Base-by-base conservation (phyloP, 2,113 vertebrate species). In the Athene noctua region DNA sequence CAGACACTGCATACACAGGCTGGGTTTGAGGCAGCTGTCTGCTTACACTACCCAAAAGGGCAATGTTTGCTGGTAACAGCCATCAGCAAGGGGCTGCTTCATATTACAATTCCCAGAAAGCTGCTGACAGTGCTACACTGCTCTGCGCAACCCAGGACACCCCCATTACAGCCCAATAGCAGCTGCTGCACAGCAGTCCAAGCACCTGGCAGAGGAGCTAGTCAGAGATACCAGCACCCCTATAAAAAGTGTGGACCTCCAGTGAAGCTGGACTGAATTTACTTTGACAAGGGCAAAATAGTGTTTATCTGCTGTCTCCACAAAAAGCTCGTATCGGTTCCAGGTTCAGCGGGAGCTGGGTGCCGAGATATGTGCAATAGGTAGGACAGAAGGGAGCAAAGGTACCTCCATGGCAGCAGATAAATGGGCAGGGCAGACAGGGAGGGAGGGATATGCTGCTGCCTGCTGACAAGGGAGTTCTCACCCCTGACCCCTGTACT, bases 401-500 rank as follows among this genome's bases (percentile, higher is more conserved):
- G 93, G 90, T 93, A 29, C 66, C n/a, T 79, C 32, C 30, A 19
- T n/a, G 42, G 58, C 49, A 59, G 73, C 11, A 13, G 52, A 49
- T 57, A 81, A 79, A 8, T 36, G 2, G 20, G 22, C 59, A 71
- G 72, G 61, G 73, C 3, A 9, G 68, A 75, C 67, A 86, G 93
- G 87, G 70, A 84, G 49, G 25, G 70, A 84, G 52, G 25, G 82
- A 66, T 40, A 40, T 3, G 13, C 66, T 74, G 70, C 49, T 84
- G 80, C 72, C 92, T 85, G 92, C 91, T 94, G 92, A 67, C 87
- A 90, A 72, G 70, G 49, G 74, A 73, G 58, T 74, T 94, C 81
- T 94, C 93, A 92, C 10, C 58, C 75, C 40, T 51, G 85, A 96
- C 85, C 96, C 94, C 96, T 90, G 94, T 82, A 87, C 96, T 82